These are phyloP conservation scores for Psophia crepitans DNA, from an alignment of 2,113 vertebrate genomes.

Conservation along the genomic window DNA sequence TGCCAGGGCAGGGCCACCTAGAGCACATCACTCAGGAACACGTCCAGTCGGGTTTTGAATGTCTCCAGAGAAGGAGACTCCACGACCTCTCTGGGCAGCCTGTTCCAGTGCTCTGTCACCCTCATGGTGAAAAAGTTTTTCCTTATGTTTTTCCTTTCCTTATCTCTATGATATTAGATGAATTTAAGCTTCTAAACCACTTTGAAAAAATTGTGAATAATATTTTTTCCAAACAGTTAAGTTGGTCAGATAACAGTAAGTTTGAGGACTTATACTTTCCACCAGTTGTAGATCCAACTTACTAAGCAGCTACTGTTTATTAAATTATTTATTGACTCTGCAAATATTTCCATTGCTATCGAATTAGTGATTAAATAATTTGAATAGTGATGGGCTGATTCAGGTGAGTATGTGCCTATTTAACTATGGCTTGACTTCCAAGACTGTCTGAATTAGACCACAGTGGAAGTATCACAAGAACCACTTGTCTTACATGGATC, in stretches of 20 bases:
- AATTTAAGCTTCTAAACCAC: neutral
- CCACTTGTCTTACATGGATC: neutral
- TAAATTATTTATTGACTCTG: neutral
- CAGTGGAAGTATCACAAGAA: neutral
- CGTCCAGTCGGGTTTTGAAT: no score
- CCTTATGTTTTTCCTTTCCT: no score
- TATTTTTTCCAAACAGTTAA: neutral
- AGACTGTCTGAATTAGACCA: neutral
- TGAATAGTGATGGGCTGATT: neutral
- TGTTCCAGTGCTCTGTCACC: no score
- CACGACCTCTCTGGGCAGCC: no score
- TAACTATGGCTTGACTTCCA: neutral
- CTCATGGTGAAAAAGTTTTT: no score
- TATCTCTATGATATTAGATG: neutral
- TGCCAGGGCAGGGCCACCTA: no score
- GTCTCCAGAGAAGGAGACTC: no score
- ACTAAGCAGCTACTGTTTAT: neutral
- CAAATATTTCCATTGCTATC: neutral
- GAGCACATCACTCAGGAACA: no score
- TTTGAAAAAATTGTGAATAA: neutral
- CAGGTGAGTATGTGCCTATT: neutral
- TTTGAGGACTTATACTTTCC: neutral
- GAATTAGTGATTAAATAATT: neutral
- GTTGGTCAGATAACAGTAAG: neutral
- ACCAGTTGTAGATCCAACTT: fast-evolving